A percentile compares a stretch with the other conserved stretches of the same genome.
Evolutionary conservation across 1,140 invertebrate genomes (phyloP).

Genomic region (Drosophila leontia): DNA sequence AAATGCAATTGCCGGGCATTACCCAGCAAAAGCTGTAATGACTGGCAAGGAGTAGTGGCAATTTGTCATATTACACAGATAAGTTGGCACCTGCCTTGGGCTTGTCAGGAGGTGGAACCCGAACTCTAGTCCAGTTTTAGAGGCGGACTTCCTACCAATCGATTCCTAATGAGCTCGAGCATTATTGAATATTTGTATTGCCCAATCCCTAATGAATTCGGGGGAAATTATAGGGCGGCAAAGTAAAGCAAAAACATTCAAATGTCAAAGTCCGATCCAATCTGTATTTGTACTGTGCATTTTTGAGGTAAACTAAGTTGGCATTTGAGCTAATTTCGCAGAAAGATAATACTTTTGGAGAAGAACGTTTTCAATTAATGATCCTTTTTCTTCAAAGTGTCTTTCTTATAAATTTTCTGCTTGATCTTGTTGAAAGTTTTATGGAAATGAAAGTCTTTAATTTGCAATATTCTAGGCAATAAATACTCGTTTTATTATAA

Average conservation of each 20-base stretch:
- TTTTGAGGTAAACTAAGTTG: background rate
- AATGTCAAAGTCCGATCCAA: conserved; percentile 28
- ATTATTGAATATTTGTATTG: conserved; percentile 56
- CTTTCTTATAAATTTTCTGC: too few relatives aligned
- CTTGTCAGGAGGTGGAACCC: background rate
- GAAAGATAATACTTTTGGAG: too few relatives aligned
- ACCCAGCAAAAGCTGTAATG: conserved; percentile 21
- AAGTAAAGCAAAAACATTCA: conserved; percentile 3
- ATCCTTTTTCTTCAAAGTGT: too few relatives aligned
- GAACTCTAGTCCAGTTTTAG: background rate
- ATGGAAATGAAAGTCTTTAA: background rate
- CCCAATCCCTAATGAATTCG: conserved; percentile 23
- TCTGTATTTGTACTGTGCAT: conserved; percentile 8
- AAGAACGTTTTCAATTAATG: background rate
- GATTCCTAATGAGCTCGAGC: conserved; percentile 46
- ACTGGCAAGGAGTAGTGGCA: conserved; percentile 29
- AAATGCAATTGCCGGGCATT: conserved; percentile 35
- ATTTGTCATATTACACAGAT: conserved; percentile 54
- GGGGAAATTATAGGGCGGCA: conserved; percentile 17
- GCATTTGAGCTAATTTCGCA: background rate
- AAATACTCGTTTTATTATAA: background rate
- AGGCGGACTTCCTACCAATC: conserved; percentile 20
- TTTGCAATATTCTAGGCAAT: background rate
- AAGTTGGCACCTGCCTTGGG: conserved; percentile 39
- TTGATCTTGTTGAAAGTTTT: too few relatives aligned